Base-by-base conservation (phyloP, 2,888 invertebrate species). In the Cosmia pyralina region DNA sequence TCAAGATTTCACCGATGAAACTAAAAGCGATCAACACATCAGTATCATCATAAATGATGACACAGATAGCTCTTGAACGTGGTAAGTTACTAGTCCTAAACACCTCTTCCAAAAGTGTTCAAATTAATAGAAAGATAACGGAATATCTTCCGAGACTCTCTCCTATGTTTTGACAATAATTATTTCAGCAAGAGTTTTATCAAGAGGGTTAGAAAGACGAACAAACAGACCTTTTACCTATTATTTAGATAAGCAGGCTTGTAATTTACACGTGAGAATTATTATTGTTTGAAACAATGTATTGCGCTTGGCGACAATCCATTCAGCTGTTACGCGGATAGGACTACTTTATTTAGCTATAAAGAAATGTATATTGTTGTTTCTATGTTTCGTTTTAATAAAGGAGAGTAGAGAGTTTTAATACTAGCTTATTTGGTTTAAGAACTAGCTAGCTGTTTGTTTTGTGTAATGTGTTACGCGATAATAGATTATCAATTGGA, bases 251-350 rank as follows among this genome's bases (percentile, higher is more conserved):
- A 79, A 82, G 69, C 66, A 38, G 17, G 44, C 57, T 69, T 48
- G 53, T 69, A 63, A 72, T 79, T 79, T 73, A 79, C 52, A 68
- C 68, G 58, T 83, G 58, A 69, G 68, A 70, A 41, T 83, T 83
- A 83, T 83, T 83, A 70, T 83, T 73, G 79, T 73, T 73, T 46
- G 48, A 55, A 80, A 81, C 83, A 81, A 74, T 71, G 68, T 72
- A 67, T 60, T 53, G 57, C 58, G 57, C 53, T 44, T 70, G 53
- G 58, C 57, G 77, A 62, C 60, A 53, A 41, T 69, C 65, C 60
- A 79, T 76, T 72, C 65, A 71, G 46, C 22, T 52, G 60, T 57
- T 38, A 41, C 60, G 5, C 22, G 63, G 57, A 81, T 57, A 75
- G 22, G 48, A 62, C 22, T 48, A 50, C 44, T 79, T 69, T 75